Percentiles rank a stretch among this genome's conserved stretches.
Evolutionary conservation across 2,888 invertebrate species (phyloP).

Genomic region (Drosophila robusta): DNA sequence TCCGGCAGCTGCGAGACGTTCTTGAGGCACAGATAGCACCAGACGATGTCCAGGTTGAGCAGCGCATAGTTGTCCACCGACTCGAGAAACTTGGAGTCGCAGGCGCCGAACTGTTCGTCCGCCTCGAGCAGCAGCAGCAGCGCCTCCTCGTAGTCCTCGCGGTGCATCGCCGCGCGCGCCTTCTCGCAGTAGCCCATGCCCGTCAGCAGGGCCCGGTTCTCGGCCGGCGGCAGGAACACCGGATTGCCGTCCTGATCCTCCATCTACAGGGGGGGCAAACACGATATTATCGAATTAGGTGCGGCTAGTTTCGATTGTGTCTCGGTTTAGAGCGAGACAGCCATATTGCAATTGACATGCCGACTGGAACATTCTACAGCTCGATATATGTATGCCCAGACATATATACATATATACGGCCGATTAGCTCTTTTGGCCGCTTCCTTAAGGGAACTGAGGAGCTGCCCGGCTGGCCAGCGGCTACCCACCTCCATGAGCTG

Average conservation of each 20-base stretch:
- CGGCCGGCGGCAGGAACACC: conserved; percentile 89
- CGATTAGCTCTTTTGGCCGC: too few species aligned
- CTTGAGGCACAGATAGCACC: conserved; percentile 93
- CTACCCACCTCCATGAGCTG: conserved; percentile 77
- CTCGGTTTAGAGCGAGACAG: neutral
- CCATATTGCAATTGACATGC: neutral
- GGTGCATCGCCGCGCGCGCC: conserved; percentile 89
- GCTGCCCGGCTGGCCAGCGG: too few species aligned
- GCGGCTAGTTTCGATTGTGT: neutral
- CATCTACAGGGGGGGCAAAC: conserved; percentile 84
- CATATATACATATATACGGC: too few species aligned
- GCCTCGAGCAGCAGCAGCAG: conserved; percentile 91
- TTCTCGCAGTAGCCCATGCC: conserved; percentile 93
- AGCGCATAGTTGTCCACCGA: conserved; percentile 93
- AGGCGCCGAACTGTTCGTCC: conserved; percentile 88
- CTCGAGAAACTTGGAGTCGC: conserved; percentile 86
- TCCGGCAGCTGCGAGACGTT: conserved; percentile 90
- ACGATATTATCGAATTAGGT: neutral
- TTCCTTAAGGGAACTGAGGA: too few species aligned
- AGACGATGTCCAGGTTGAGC: conserved; percentile 93
- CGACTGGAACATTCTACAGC: neutral
- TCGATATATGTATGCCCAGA: neutral
- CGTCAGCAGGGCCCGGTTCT: conserved; percentile 89
- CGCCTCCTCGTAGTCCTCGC: conserved; percentile 89
- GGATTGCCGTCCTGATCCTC: conserved; percentile 92